Conservation (phyloP, 1,140 invertebrate genomes). For the Brachystomella parvula region DNA sequence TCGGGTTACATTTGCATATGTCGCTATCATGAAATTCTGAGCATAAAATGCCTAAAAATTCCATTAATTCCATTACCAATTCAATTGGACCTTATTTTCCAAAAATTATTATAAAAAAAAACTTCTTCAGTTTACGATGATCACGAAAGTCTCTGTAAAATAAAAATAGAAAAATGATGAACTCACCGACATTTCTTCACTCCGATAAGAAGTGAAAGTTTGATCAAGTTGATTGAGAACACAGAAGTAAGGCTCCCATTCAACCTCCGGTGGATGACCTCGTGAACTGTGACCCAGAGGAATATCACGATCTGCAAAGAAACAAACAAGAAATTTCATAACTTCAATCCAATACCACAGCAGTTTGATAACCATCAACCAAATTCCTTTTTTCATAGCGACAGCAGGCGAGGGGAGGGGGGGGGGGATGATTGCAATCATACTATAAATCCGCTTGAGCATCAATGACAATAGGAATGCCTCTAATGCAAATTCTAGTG, state of each 20-base stretch:
- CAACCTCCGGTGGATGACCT: conserved; percentile 44
- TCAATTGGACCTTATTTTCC: too few species aligned
- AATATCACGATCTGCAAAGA: conserved; percentile 45
- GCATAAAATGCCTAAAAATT: too few species aligned
- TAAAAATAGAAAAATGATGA: conserved; percentile 29
- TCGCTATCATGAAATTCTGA: too few species aligned
- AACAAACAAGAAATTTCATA: not conserved
- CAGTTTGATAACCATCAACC: too few species aligned
- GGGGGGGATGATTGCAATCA: not conserved
- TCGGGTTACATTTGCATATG: too few species aligned
- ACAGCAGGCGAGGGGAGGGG: too few species aligned
- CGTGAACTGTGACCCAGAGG: conserved; percentile 42
- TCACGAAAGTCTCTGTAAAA: too few species aligned
- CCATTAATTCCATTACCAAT: too few species aligned
- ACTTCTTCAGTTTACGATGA: too few species aligned
- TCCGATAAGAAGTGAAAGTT: conserved; percentile 73
- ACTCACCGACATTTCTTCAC: conserved; percentile 79
- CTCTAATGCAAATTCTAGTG: not conserved
- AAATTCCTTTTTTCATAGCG: too few species aligned
- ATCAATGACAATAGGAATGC: not conserved
- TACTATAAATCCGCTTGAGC: not conserved
- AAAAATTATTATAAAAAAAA: too few species aligned
- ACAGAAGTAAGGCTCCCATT: conserved; percentile 79
- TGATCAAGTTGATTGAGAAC: conserved; percentile 76
- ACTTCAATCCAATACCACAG: not conserved